Evolutionary conservation across 2,797 vertebrate species (phyloP), one percentile per base, ranked within the genome.

Genomic region (Bufotes viridis): DNA sequence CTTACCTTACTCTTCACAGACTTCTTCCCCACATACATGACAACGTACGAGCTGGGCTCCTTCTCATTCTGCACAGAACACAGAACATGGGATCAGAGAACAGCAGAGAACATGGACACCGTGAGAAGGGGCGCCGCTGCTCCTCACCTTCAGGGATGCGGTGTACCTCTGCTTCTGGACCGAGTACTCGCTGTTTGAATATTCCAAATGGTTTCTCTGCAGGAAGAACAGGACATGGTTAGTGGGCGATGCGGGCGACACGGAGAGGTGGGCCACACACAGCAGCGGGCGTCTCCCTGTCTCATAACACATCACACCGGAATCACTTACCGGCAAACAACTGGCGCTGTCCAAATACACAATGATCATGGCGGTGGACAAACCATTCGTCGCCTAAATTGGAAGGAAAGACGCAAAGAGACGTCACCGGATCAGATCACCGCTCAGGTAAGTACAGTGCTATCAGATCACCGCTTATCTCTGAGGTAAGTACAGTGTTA

Each of bases 1-100:
- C 91, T 93, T 93, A 99, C 98, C 97, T 98, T 98, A 95, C 98
- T 99, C 90, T 95, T 97, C n/a, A 96, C 93, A 75, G 93, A 95
- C 61, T 96, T 95, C 65, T 94, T 91, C 83, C 96, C 96, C 65
- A 99, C 87, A 0, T 96, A 94, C 3, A 99, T 91, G 91, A 96
- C 95, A 90, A 98, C 97, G 0, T 94, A 97, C 13, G 97, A 96
- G 89, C 95, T 96, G 1, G 97, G 97, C 51, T 95, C 93, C 86
- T 91, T 89, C 42, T 93, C 94, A 90, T 72, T 12, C 87, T 88
- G 83, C 34, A 76, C 1, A 22, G 42, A 58, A 82, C 13, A 81
- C 24, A 69, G 26, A 82, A 61, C 11, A 65, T 11, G 1, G 2
- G 69, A 17, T 42, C 17, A 49, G 70, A 34, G 20, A 42, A 20